Evolutionary conservation across 2,113 vertebrate genomes (phyloP).

Genomic region (Oxygymnocypris stewartii): DNA sequence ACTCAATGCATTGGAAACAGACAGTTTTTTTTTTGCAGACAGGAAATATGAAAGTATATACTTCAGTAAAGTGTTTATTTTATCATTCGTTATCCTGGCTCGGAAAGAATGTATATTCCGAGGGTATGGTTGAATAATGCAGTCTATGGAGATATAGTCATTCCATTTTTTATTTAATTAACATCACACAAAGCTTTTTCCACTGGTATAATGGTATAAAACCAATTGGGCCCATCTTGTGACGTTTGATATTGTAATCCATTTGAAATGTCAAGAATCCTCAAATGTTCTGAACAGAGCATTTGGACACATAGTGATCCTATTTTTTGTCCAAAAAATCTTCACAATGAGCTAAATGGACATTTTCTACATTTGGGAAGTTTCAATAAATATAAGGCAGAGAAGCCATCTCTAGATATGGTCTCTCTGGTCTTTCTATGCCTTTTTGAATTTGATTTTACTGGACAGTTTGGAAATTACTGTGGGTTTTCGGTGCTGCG

Average conservation of each 20-base stretch:
- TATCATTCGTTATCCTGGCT: neutral
- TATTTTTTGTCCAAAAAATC: conserved; percentile 1
- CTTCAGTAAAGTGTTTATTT: neutral
- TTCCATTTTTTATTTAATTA: neutral
- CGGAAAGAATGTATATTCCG: neutral
- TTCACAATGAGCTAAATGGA: conserved; percentile 16
- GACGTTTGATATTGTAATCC: conserved; percentile 33
- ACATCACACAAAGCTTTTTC: neutral
- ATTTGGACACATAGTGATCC: conserved; percentile 1
- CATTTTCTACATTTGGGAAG: conserved; percentile 41
- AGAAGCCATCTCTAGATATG: conserved; percentile 7
- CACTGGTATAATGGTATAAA: neutral
- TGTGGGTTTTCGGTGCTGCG: conserved; percentile 30
- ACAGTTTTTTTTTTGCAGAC: neutral
- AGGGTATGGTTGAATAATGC: no score
- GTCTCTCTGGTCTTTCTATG: conserved; percentile 16
- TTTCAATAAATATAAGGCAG: conserved; percentile 21
- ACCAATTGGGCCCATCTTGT: neutral
- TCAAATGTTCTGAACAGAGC: conserved; percentile 3
- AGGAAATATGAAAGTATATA: neutral
- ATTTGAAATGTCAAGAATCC: conserved; percentile 13
- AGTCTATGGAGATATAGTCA: neutral
- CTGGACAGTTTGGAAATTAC: conserved; percentile 43
- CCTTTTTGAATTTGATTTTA: conserved; percentile 44
- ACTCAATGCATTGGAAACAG: neutral